Percentiles rank a stretch among this genome's conserved stretches.
Evolutionary conservation across 2,113 vertebrate genomes (phyloP).

Genomic region (Nannobrachium achirus): DNA sequence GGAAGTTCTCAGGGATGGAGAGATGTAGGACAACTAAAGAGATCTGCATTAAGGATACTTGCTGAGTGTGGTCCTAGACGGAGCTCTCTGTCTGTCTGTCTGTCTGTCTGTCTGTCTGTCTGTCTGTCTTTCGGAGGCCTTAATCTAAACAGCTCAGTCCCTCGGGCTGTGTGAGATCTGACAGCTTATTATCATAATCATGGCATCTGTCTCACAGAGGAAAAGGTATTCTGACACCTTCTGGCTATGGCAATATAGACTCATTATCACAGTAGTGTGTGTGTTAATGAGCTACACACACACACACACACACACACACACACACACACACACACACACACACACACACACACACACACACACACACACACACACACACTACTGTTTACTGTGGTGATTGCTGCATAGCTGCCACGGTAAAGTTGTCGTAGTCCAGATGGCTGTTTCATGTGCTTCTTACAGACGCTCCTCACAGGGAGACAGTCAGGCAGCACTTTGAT

Average conservation of each 20-base stretch:
- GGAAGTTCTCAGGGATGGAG: no score
- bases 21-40: no score
- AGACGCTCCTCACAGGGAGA: constrained; percentile 23
- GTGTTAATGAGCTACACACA: no score
- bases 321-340: no score
- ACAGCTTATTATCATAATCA: constrained; percentile 36
- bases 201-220: constrained; percentile 48
- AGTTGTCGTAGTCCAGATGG: constrained; percentile 61
- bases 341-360: no score
- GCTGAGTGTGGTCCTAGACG: no score
- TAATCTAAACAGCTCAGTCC: constrained; percentile 25
- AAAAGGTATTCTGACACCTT: constrained; percentile 28
- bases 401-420: constrained; percentile 43
- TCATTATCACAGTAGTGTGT: no score
- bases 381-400: constrained; percentile 67
- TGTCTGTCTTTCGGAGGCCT: neutral
- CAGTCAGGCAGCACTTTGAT: constrained; percentile 4
- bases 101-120: no score
- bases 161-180: constrained; percentile 16
- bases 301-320: no score
- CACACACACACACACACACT: constrained; percentile 47
- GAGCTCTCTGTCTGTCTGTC: no score
- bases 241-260: constrained; percentile 33
- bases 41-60: no score
- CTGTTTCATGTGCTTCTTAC: constrained; percentile 46